Evolutionary conservation across 2,113 vertebrate genomes (phyloP).

Genomic region (Nannospalax galili): DNA sequence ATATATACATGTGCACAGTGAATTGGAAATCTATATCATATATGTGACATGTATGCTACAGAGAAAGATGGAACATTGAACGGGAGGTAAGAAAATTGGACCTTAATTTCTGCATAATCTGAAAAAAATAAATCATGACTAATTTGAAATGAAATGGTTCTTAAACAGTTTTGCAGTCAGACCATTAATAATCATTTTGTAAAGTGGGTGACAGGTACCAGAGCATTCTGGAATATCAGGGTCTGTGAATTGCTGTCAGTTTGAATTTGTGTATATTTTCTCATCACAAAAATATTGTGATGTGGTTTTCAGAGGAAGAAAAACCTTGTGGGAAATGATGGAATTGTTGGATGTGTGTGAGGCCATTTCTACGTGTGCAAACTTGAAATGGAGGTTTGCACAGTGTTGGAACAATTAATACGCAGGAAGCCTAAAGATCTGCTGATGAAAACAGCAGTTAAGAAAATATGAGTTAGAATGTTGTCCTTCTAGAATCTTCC

Average conservation of each 20-base stretch:
- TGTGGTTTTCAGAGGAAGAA: constrained; percentile 62
- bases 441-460: background rate
- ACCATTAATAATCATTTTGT: constrained; percentile 74
- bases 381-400: background rate
- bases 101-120: constrained; percentile 52
- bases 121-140: constrained; percentile 66
- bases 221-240: constrained; percentile 59
- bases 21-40: no score
- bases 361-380: background rate
- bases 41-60: no score
- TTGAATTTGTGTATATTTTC: constrained; percentile 77
- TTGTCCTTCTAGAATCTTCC: background rate
- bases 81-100: constrained; percentile 37
- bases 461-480: background rate
- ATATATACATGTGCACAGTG: no score
- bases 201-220: constrained; percentile 21
- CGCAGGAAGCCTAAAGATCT: background rate
- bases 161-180: constrained; percentile 56
- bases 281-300: constrained; percentile 67
- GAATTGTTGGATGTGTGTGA: constrained; percentile 13
- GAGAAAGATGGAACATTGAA: background rate
- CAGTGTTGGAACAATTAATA: constrained; percentile 40
- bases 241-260: constrained; percentile 68
- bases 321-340: constrained; percentile 29
- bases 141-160: constrained; percentile 77